These are phyloP conservation scores for Ispidina picta DNA, from an alignment of 2,797 vertebrate genomes.

Conservation along the genomic window DNA sequence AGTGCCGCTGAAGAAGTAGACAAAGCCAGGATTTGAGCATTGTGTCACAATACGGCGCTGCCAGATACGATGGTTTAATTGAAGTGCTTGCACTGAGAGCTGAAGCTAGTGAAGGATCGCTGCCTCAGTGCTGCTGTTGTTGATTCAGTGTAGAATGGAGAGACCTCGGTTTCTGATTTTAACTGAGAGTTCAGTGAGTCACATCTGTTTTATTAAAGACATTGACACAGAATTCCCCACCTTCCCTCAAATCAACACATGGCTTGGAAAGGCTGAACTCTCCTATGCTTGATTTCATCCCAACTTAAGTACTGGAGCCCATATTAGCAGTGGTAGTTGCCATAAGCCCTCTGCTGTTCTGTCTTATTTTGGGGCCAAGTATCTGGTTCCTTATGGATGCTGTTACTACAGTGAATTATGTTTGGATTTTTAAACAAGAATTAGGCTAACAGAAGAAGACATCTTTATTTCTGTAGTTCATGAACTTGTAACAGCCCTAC, in stretches of 20 bases:
- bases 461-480: slow-evolving; percentile 45
- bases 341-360: slow-evolving; percentile 2
- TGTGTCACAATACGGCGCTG: neutral
- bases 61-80: neutral
- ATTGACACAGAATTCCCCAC: slow-evolving; percentile 15
- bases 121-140: neutral
- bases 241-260: neutral
- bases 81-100: neutral
- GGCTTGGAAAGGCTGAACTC: slow-evolving; percentile 38
- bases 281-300: slow-evolving; percentile 42
- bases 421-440: slow-evolving; percentile 39
- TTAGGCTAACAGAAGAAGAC: slow-evolving; percentile 29
- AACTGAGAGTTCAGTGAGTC: neutral
- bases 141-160: neutral
- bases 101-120: neutral
- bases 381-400: slow-evolving; percentile 43
- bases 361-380: slow-evolving; percentile 5
- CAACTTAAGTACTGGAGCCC: neutral
- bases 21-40: neutral
- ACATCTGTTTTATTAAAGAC: slow-evolving; percentile 43
- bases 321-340: neutral
- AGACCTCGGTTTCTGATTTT: neutral
- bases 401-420: slow-evolving; percentile 28
- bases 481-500: slow-evolving; percentile 28
- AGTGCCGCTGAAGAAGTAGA: neutral